These are phyloP conservation scores for Felis chaus DNA, from an alignment of 2,113 vertebrate genomes.

Conservation along the genomic window DNA sequence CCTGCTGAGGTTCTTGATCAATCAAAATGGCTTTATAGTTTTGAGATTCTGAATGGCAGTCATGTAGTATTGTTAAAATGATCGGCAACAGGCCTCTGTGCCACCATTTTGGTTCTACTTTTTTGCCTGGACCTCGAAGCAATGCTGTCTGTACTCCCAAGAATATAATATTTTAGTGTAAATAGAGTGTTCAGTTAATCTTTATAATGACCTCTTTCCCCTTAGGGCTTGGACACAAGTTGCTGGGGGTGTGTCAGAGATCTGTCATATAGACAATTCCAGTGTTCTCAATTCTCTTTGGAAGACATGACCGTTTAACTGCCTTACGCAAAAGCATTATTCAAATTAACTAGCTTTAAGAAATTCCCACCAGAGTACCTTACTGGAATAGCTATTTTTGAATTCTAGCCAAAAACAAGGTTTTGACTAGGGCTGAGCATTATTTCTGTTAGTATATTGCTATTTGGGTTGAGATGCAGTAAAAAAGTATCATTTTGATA, in stretches of 20 bases:
- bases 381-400: background rate
- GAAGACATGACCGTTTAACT: background rate
- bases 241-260: rapidly evolving
- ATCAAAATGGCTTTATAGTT: background rate
- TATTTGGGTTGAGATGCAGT: background rate
- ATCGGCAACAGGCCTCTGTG: background rate
- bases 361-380: background rate
- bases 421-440: background rate
- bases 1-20: background rate
- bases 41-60: background rate
- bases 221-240: background rate
- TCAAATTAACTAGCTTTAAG: background rate
- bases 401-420: background rate
- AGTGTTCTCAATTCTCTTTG: background rate
- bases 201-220: background rate
- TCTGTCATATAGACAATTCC: background rate
- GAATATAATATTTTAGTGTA: background rate
- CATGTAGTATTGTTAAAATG: background rate
- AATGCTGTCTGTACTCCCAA: background rate
- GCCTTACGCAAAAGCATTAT: background rate
- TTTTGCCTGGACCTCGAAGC: background rate
- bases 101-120: background rate
- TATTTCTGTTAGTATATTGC: background rate
- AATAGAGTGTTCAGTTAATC: background rate
- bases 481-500: background rate